These are phyloP conservation scores for Syngnathoides biaculeatus DNA, from an alignment of 2,113 vertebrate species.

Conservation along the genomic window DNA sequence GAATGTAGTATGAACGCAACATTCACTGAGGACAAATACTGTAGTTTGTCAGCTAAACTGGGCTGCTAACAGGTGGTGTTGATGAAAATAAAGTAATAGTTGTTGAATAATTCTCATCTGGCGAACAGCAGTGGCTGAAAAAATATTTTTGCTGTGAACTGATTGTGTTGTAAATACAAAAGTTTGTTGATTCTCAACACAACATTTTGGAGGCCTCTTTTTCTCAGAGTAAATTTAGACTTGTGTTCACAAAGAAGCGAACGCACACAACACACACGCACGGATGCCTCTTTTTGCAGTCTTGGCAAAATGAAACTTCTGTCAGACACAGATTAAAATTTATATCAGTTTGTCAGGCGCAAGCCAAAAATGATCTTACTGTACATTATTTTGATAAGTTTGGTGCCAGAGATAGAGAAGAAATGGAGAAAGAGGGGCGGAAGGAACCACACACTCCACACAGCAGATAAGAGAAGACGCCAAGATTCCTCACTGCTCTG, in stretches of 20 bases:
- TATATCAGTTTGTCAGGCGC: conserved; percentile 75
- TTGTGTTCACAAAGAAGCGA: conserved; percentile 37
- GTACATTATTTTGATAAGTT: conserved; percentile 79
- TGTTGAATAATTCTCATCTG: conserved; percentile 32
- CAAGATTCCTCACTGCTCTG: conserved; percentile 71
- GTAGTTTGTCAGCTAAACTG: conserved; percentile 14
- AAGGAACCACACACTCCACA: conserved; percentile 64
- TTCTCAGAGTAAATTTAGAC: conserved; percentile 44
- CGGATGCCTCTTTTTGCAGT: conserved; percentile 61
- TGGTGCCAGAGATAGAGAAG: conserved; percentile 74
- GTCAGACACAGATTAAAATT: conserved; percentile 76
- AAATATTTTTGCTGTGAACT: conserved; percentile 38
- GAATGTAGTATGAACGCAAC: neutral
- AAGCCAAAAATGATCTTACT: conserved; percentile 75
- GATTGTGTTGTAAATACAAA: conserved; percentile 34
- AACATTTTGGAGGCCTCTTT: neutral
- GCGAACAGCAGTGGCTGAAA: conserved; percentile 31
- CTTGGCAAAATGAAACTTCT: conserved; percentile 77
- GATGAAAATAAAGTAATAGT: conserved; percentile 36
- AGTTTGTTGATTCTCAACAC: conserved; percentile 24
- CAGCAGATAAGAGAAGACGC: conserved; percentile 72
- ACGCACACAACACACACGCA: conserved; percentile 19
- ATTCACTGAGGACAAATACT: conserved; percentile 6
- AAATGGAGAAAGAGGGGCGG: conserved; percentile 70
- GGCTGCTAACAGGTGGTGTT: conserved; percentile 43